These are phyloP conservation scores for Antheraea assamensis DNA, from an alignment of 2,888 invertebrate genomes.

Conservation along the genomic window DNA sequence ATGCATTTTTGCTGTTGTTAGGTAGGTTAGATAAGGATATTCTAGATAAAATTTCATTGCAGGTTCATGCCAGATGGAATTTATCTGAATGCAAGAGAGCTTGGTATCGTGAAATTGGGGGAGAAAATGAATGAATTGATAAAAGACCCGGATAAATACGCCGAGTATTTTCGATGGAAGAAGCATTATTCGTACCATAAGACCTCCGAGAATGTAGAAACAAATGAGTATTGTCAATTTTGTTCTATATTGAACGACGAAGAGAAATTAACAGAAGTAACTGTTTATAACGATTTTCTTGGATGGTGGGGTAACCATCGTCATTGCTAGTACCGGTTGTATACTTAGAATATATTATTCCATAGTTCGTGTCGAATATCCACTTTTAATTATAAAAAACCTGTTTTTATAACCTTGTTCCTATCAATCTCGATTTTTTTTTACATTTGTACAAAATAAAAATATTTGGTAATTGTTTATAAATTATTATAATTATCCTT, in stretches of 20 bases:
- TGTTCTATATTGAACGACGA: constrained; percentile 61
- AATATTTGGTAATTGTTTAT: too few relatives aligned
- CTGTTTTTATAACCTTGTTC: too few relatives aligned
- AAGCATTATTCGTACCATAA: constrained; percentile 62
- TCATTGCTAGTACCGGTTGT: constrained; percentile 25
- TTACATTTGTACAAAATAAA: too few relatives aligned
- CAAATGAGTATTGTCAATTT: constrained; percentile 66
- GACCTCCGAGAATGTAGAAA: constrained; percentile 49
- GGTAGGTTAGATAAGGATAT: constrained; percentile 1
- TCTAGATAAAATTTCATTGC: constrained; percentile 9
- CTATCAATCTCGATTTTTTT: too few relatives aligned
- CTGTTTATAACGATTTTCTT: constrained; percentile 51
- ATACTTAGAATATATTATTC: neutral
- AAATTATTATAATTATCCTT: too few relatives aligned
- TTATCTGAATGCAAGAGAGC: constrained; percentile 59
- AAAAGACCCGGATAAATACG: constrained; percentile 51
- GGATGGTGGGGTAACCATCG: constrained; percentile 61
- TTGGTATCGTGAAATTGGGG: constrained; percentile 50
- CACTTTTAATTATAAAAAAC: neutral
- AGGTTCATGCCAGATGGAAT: constrained; percentile 48
- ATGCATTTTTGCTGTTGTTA: constrained; percentile 12
- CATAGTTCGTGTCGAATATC: neutral
- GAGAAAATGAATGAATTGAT: constrained; percentile 57
- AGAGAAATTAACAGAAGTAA: constrained; percentile 40
- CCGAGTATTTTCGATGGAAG: constrained; percentile 64